phyloP scores from a whole-genome alignment of 2,888 invertebrate genomes.

The Leptarthrus brevirostris region DNA sequence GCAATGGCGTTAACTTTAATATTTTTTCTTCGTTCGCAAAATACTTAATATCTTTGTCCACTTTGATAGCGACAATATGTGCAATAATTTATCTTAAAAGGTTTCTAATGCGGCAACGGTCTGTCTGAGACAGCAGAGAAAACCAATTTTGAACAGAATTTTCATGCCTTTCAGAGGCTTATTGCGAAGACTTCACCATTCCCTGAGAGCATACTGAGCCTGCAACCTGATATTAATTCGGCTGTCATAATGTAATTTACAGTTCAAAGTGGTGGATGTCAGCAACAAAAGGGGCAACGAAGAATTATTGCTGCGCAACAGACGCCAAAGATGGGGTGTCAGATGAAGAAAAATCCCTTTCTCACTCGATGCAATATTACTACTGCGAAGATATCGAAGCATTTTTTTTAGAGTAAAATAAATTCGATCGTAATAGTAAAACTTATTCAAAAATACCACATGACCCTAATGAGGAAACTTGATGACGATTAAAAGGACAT shows the following conservation, averaged over 20 bases:
- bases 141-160: conserved; percentile 5
- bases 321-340: too few species aligned
- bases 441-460: too few species aligned
- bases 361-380: too few species aligned
- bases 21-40: not conserved
- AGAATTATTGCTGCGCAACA: conserved; percentile 10
- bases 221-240: conserved; percentile 20
- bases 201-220: not conserved
- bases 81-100: conserved; percentile 36
- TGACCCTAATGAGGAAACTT: too few species aligned
- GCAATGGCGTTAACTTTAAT: not conserved
- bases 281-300: not conserved
- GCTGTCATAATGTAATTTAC: conserved; percentile 44
- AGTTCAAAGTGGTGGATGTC: not conserved
- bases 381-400: too few species aligned
- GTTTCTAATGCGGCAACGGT: not conserved
- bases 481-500: too few species aligned
- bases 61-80: conserved; percentile 38
- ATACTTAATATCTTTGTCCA: not conserved
- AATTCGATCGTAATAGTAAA: too few species aligned
- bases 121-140: not conserved
- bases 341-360: too few species aligned
- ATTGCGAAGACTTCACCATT: conserved; percentile 5
- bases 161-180: conserved; percentile 27
- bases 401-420: too few species aligned